Percentiles rank a stretch among this genome's conserved stretches.
Evolutionary conservation across 2,888 invertebrate genomes (phyloP).

Genomic region (Scaptomyza cyrtandrae): DNA sequence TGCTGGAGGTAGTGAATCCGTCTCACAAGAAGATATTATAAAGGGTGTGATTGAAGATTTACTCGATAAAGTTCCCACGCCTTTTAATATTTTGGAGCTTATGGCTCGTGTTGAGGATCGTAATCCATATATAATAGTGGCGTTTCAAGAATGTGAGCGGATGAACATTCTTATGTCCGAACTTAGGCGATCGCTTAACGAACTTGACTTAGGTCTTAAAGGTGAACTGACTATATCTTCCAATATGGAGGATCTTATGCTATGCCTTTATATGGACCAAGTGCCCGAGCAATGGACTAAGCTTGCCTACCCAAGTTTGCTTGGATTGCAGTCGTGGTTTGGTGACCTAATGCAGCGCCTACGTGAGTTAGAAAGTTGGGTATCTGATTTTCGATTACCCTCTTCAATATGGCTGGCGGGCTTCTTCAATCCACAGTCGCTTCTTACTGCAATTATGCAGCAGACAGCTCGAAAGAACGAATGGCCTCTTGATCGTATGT

Average conservation of each 20-base stretch:
- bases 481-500: constrained; percentile 98
- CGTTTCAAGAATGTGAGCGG: constrained; percentile 96
- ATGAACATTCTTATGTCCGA: constrained; percentile 95
- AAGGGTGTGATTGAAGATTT: constrained; percentile 93
- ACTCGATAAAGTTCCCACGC: constrained; percentile 93
- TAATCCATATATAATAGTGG: constrained; percentile 96
- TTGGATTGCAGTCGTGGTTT: constrained; percentile 94
- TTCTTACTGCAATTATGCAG: constrained; percentile 98
- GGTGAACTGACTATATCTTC: constrained; percentile 96
- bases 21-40: constrained; percentile 90
- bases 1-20: constrained; percentile 87
- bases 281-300: constrained; percentile 95
- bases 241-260: constrained; percentile 95
- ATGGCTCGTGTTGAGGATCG: constrained; percentile 94
- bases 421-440: constrained; percentile 98
- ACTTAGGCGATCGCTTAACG: constrained; percentile 91
- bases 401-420: constrained; percentile 96
- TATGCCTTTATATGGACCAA: constrained; percentile 93
- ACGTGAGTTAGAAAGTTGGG: constrained; percentile 94
- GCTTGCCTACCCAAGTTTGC: constrained; percentile 94
- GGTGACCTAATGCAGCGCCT: constrained; percentile 92
- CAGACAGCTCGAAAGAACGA: constrained; percentile 97
- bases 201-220: constrained; percentile 95
- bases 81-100: constrained; percentile 93
- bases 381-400: constrained; percentile 94